A percentile compares a stretch with the other conserved stretches of the same genome.
Conservation (phyloP, 1,140 invertebrate genomes). For the Drosophila oshimai region DNA sequence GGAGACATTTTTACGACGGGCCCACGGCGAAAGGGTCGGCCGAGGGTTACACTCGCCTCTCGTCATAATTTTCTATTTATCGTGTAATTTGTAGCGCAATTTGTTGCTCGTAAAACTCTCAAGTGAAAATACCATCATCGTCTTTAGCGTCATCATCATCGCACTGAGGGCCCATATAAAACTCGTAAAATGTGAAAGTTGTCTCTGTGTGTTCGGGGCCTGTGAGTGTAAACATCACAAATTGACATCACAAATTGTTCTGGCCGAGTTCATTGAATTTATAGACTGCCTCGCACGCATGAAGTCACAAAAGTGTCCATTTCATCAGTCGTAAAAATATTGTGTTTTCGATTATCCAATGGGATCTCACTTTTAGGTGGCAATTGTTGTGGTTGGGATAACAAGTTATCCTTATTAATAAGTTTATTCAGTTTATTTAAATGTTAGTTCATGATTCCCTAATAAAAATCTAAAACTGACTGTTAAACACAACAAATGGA, state of each 20-base stretch:
- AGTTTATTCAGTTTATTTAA: neutral
- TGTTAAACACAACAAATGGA: no score
- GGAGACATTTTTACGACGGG: slow-evolving; percentile 63
- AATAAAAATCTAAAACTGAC: no score
- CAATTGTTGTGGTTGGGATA: neutral
- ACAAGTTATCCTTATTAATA: neutral
- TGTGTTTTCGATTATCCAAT: slow-evolving; percentile 9
- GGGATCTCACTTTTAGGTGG: neutral
- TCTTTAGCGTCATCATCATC: slow-evolving; percentile 50
- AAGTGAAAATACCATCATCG: slow-evolving; percentile 66
- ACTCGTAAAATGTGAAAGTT: slow-evolving; percentile 77
- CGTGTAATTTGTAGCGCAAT: slow-evolving; percentile 79
- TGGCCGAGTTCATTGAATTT: slow-evolving; percentile 40
- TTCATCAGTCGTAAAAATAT: slow-evolving; percentile 26
- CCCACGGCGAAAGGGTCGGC: slow-evolving; percentile 53
- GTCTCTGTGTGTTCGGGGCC: slow-evolving; percentile 7
- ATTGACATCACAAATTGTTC: slow-evolving; percentile 46
- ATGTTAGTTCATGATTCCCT: no score
- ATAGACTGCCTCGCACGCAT: slow-evolving; percentile 23
- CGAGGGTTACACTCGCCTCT: slow-evolving; percentile 13
- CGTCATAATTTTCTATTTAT: slow-evolving; percentile 81
- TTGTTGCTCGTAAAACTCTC: slow-evolving; percentile 76
- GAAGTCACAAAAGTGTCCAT: slow-evolving; percentile 31
- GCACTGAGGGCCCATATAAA: slow-evolving; percentile 64
- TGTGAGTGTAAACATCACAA: slow-evolving; percentile 50